Percentiles rank a stretch among this genome's conserved stretches.
Evolutionary conservation across 2,797 vertebrate species (phyloP).

Genomic region (Pampus argenteus): DNA sequence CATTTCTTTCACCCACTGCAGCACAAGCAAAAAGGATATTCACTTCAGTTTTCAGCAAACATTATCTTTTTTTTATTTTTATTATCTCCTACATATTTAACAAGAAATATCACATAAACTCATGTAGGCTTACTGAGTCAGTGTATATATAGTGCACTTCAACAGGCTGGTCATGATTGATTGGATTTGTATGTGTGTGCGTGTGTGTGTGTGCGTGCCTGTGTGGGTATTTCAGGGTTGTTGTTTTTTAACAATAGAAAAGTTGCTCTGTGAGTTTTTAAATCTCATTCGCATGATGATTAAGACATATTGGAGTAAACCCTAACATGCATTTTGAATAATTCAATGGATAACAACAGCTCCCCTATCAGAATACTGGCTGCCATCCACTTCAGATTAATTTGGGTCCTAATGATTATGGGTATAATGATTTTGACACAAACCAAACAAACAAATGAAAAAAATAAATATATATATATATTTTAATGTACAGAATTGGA

Average conservation of each 20-base stretch:
- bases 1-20: conserved; percentile 57
- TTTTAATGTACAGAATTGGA: conserved; percentile 39
- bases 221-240: background rate
- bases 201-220: conserved; percentile 6
- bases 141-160: background rate
- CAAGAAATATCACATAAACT: background rate
- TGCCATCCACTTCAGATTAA: conserved; percentile 46
- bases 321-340: conserved; percentile 28
- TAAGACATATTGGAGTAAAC: conserved; percentile 26
- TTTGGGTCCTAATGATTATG: conserved; percentile 42
- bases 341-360: conserved; percentile 41
- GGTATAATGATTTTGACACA: conserved; percentile 48
- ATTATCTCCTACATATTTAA: background rate
- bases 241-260: conserved; percentile 21
- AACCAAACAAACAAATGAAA: conserved; percentile 29
- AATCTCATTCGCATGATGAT: conserved; percentile 36
- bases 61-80: background rate
- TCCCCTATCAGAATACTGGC: conserved; percentile 29
- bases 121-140: conserved; percentile 2
- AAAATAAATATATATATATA: conserved; percentile 33
- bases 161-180: conserved; percentile 31
- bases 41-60: background rate
- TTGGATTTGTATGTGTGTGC: conserved; percentile 1
- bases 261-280: background rate
- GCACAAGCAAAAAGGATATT: conserved; percentile 8